Evolutionary conservation across 2,797 vertebrate species (phyloP).

Genomic region (Echeneis naucrates): DNA sequence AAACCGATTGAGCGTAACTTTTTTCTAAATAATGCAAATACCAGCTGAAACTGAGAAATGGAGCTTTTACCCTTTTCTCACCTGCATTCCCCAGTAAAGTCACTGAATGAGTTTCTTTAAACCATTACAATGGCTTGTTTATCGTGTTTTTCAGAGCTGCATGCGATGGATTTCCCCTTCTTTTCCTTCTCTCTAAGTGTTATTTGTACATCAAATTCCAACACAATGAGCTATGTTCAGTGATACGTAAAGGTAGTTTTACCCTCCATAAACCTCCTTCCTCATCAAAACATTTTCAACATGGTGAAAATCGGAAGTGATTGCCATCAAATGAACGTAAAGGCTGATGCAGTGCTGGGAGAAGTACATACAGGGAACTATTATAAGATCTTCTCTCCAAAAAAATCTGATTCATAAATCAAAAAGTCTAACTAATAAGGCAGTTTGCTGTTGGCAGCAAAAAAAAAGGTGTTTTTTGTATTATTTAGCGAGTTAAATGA

Average conservation of each 20-base stretch:
- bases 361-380: conserved; percentile 1
- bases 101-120: not conserved
- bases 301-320: not conserved
- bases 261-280: not conserved
- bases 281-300: not conserved
- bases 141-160: not conserved
- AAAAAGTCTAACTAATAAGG: not conserved
- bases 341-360: not conserved
- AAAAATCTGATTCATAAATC: not conserved
- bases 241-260: not conserved
- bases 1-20: too few relatives aligned
- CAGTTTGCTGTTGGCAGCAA: not conserved
- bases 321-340: not conserved
- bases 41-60: not conserved
- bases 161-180: not conserved
- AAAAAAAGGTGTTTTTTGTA: not conserved
- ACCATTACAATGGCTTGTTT: not conserved
- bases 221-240: not conserved
- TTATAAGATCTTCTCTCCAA: not conserved
- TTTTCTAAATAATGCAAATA: too few relatives aligned
- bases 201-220: not conserved
- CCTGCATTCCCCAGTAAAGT: not conserved
- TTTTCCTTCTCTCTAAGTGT: not conserved
- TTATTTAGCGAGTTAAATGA: not conserved
- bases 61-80: not conserved